phyloP scores from a whole-genome alignment of 2,888 invertebrate genomes.

The Noctua fimbriata region DNA sequence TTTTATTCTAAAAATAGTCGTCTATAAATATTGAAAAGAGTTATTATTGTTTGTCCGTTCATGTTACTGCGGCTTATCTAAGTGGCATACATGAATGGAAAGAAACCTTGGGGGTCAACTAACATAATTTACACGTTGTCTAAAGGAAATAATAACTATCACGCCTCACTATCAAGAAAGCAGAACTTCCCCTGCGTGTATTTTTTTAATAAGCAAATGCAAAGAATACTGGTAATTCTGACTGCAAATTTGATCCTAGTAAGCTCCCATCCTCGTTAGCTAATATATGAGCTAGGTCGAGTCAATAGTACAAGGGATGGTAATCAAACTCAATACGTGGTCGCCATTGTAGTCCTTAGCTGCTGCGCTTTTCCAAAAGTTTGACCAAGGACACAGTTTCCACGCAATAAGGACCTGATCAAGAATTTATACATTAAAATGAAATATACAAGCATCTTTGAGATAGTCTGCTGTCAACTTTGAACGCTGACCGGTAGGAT shows the following conservation, averaged over 20 bases:
- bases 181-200: not conserved
- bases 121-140: slow-evolving; percentile 9
- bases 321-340: no score
- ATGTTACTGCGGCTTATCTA: slow-evolving; percentile 29
- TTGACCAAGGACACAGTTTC: no score
- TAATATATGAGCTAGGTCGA: not conserved
- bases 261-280: not conserved
- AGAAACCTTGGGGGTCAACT: slow-evolving; percentile 31
- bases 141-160: not conserved
- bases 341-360: no score
- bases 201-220: not conserved
- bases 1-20: slow-evolving; percentile 30
- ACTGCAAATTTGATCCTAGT: not conserved
- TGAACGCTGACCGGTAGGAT: no score
- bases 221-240: not conserved
- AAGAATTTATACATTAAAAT: no score
- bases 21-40: slow-evolving; percentile 39
- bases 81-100: slow-evolving; percentile 34
- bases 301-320: no score
- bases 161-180: not conserved
- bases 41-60: slow-evolving; percentile 37
- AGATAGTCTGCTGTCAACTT: no score
- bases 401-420: no score
- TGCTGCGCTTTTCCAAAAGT: no score
- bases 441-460: no score